Conservation (phyloP, 2,888 invertebrate species). For the Gandaritis pyraliata region DNA sequence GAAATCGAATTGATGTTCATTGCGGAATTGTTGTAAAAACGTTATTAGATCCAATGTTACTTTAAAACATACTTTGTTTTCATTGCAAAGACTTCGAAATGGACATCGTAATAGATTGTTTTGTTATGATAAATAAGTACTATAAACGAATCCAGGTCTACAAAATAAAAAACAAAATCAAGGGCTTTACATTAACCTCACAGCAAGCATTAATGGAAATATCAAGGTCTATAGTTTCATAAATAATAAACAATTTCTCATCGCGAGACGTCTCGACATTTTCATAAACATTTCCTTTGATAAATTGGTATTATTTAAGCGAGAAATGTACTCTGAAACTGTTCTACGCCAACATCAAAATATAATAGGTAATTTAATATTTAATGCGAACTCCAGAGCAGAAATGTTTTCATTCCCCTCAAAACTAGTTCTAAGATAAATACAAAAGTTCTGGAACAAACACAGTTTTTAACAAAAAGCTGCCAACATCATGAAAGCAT, state of each 20-base stretch:
- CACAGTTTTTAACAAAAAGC: constrained; percentile 1
- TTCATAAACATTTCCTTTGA: constrained; percentile 18
- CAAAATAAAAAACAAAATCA: too few relatives aligned
- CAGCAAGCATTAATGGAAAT: background rate
- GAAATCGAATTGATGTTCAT: too few relatives aligned
- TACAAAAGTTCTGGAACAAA: background rate
- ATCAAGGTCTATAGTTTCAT: background rate
- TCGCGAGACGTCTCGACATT: background rate
- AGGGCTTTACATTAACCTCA: too few relatives aligned
- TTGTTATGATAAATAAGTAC: too few relatives aligned
- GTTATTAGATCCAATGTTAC: too few relatives aligned
- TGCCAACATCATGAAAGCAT: background rate
- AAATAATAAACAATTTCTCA: constrained; percentile 15
- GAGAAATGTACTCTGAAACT: constrained; percentile 10
- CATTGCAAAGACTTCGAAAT: too few relatives aligned
- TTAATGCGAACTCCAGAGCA: background rate
- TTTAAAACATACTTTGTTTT: too few relatives aligned
- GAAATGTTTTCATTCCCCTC: background rate
- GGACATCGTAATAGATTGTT: too few relatives aligned
- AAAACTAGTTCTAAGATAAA: background rate
- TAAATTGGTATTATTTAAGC: constrained; percentile 12
- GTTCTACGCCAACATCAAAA: constrained; percentile 9
- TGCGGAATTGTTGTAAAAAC: too few relatives aligned
- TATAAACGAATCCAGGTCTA: too few relatives aligned
- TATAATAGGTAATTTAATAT: constrained; percentile 13